Evolutionary conservation across 1,140 invertebrate species (phyloP).

Genomic region (Papilio aristodemus): DNA sequence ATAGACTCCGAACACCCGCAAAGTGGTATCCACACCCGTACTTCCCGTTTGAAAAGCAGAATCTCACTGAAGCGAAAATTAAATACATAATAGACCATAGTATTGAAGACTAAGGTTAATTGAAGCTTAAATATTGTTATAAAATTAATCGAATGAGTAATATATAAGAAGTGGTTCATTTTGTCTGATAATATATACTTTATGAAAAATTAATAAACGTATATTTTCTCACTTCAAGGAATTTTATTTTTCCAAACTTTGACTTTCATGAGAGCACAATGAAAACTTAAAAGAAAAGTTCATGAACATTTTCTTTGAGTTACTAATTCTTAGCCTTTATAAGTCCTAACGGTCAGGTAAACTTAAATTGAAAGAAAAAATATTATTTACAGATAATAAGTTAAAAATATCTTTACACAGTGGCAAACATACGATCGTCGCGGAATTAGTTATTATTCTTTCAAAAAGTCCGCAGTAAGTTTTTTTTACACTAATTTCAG

Average conservation of each 20-base stretch:
- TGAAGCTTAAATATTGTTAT: neutral
- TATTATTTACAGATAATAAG: too few relatives aligned
- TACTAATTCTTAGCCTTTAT: constrained; percentile 1
- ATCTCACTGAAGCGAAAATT: constrained; percentile 55
- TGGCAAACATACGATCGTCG: too few relatives aligned
- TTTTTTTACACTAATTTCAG: too few relatives aligned
- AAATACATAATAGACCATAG: constrained; percentile 58
- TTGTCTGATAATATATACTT: neutral
- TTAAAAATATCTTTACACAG: too few relatives aligned
- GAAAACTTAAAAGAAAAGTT: constrained; percentile 12
- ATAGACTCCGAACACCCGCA: constrained; percentile 58
- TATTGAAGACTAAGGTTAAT: constrained; percentile 55
- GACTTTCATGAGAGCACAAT: neutral
- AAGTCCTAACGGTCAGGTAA: neutral
- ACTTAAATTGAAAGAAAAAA: neutral
- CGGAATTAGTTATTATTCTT: too few relatives aligned
- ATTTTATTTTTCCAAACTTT: constrained; percentile 9
- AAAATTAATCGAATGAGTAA: too few relatives aligned
- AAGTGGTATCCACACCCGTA: constrained; percentile 69
- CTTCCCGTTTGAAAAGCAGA: constrained; percentile 69
- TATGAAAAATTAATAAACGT: constrained; percentile 6
- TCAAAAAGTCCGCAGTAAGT: too few relatives aligned
- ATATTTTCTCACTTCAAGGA: neutral
- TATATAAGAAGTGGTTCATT: too few relatives aligned
- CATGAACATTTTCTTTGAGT: constrained; percentile 2